These are phyloP conservation scores for Trachelus tabidus DNA, from an alignment of 2,888 invertebrate species.

Conservation along the genomic window DNA sequence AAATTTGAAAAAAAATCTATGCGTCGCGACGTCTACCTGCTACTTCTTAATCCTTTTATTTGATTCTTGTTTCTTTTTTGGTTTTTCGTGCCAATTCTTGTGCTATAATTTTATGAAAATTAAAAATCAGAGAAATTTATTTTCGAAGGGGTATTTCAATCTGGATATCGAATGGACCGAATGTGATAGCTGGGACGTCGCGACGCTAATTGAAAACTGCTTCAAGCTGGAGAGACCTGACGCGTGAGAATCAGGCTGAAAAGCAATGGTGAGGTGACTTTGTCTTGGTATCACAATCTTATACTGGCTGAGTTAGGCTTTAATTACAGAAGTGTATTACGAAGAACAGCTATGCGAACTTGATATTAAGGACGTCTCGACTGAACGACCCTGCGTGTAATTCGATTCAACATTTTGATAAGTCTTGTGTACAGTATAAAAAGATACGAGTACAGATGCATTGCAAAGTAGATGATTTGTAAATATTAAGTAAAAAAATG, in stretches of 20 bases:
- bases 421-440: not conserved
- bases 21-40: not conserved
- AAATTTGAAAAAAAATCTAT: not conserved
- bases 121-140: no score
- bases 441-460: not conserved
- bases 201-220: not conserved
- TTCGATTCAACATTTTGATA: not conserved
- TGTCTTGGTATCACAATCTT: not conserved
- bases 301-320: not conserved
- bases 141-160: no score
- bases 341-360: slow-evolving; percentile 2
- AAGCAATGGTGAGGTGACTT: slow-evolving; percentile 17
- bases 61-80: no score
- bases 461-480: not conserved
- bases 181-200: not conserved
- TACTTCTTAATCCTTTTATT: not conserved
- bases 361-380: slow-evolving; percentile 3
- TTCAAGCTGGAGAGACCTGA: slow-evolving; percentile 15
- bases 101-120: no score
- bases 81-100: no score
- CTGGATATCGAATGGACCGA: not conserved
- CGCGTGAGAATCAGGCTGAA: slow-evolving; percentile 60
- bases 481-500: no score
- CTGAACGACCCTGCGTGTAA: not conserved
- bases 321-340: not conserved